phyloP scores from a whole-genome alignment of 2,888 invertebrate genomes.

The Drosophila eohydei region DNA sequence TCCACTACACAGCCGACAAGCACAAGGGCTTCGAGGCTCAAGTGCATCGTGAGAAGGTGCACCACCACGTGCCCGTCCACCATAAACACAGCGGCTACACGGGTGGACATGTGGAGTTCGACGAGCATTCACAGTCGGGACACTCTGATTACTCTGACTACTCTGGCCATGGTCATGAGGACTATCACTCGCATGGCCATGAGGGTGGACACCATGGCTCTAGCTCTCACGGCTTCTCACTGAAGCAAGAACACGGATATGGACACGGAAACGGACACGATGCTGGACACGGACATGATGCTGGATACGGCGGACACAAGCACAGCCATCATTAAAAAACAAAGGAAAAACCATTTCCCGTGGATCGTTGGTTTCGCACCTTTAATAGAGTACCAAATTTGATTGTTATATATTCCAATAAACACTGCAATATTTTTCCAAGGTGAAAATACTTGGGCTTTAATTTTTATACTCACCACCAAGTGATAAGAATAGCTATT shows the following conservation, averaged over 20 bases:
- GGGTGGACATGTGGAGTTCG: slow-evolving; percentile 68
- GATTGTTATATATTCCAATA: slow-evolving; percentile 56
- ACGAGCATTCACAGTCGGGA: slow-evolving; percentile 60
- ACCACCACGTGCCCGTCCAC: slow-evolving; percentile 57
- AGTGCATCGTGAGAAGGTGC: slow-evolving; percentile 71
- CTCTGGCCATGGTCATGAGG: slow-evolving; percentile 48
- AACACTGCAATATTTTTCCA: slow-evolving; percentile 62
- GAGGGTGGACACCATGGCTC: slow-evolving; percentile 47
- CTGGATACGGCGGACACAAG: slow-evolving; percentile 42
- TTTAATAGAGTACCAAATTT: slow-evolving; percentile 60
- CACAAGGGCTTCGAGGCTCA: slow-evolving; percentile 78
- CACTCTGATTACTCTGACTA: slow-evolving; percentile 33
- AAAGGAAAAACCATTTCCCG: neutral
- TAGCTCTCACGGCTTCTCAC: slow-evolving; percentile 62
- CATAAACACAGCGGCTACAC: slow-evolving; percentile 69
- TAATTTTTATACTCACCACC: neutral
- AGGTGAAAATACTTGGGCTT: slow-evolving; percentile 35
- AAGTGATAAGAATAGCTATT: neutral
- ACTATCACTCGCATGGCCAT: slow-evolving; percentile 47
- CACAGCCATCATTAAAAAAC: slow-evolving; percentile 57
- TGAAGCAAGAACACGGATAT: slow-evolving; percentile 71
- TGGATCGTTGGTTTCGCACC: slow-evolving; percentile 28
- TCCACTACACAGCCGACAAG: slow-evolving; percentile 79
- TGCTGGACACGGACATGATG: slow-evolving; percentile 25
- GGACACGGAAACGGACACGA: slow-evolving; percentile 30